phyloP scores from a whole-genome alignment of 2,888 invertebrate species.

The Clitarchus hookeri region DNA sequence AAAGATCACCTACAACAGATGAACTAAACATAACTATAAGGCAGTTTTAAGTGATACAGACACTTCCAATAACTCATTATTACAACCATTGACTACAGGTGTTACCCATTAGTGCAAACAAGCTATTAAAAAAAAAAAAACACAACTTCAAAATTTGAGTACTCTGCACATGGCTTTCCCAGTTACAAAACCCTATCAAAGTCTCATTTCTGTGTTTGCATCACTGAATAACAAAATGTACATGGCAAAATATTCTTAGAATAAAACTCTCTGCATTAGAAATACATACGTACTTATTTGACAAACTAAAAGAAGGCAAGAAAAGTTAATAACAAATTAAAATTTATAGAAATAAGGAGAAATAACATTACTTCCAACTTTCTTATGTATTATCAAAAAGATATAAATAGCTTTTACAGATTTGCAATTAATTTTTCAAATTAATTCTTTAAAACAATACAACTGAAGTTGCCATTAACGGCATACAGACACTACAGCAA shows the following conservation, averaged over 20 bases:
- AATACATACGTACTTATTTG: not conserved
- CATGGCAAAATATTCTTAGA: not conserved
- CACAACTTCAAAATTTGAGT: not conserved
- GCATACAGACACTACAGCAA: no score
- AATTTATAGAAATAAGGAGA: not conserved
- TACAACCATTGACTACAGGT: not conserved
- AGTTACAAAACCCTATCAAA: not conserved
- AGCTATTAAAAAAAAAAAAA: not conserved
- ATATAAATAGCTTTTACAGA: no score
- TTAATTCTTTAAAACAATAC: no score
- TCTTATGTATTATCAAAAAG: no score
- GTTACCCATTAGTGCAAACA: no score
- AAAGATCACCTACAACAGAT: not conserved
- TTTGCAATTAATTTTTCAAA: no score
- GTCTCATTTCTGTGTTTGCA: not conserved
- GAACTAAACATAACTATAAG: not conserved
- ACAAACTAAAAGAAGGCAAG: not conserved
- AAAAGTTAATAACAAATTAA: not conserved
- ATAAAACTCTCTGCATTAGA: not conserved
- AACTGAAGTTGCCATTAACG: no score
- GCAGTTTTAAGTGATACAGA: not conserved
- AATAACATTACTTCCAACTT: no score
- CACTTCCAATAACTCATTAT: not conserved
- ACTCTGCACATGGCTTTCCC: conserved; percentile 6
- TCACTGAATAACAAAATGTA: not conserved